Conservation (phyloP, 2,797 vertebrate species). For the Pampus argenteus region DNA sequence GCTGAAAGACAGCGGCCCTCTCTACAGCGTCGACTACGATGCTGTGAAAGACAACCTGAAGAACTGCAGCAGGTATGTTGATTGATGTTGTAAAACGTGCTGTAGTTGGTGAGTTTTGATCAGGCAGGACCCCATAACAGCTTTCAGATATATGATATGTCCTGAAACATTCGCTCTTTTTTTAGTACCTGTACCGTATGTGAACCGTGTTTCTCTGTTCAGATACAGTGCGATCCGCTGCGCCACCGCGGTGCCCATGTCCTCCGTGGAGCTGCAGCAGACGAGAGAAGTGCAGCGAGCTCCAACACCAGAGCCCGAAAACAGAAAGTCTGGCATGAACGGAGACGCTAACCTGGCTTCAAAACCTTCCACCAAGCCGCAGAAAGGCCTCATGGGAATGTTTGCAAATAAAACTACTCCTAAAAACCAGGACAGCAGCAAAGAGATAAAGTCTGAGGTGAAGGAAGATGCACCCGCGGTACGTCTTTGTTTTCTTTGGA, state of each 20-base stretch:
- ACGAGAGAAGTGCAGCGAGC: conserved; percentile 55
- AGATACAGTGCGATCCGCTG: conserved; percentile 95
- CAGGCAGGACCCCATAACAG: not conserved
- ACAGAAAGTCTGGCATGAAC: conserved; percentile 69
- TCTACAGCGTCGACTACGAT: conserved; percentile 96
- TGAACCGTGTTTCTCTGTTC: too few relatives aligned
- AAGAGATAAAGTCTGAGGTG: conserved; percentile 84
- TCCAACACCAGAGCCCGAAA: conserved; percentile 54
- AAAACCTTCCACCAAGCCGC: conserved; percentile 79
- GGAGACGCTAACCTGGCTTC: conserved; percentile 69
- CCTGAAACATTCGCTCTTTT: not conserved
- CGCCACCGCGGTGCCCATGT: conserved; percentile 83
- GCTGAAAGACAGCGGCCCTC: conserved; percentile 93
- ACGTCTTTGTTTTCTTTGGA: conserved; percentile 6
- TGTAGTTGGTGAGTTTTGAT: not conserved
- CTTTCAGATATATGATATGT: too few relatives aligned
- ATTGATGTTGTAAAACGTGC: not conserved
- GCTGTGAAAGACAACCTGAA: conserved; percentile 92
- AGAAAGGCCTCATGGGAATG: conserved; percentile 94
- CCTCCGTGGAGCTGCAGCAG: conserved; percentile 73
- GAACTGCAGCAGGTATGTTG: conserved; percentile 91
- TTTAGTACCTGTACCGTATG: too few relatives aligned
- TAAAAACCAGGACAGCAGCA: conserved; percentile 81
- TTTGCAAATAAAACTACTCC: conserved; percentile 84
- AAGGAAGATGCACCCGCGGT: conserved; percentile 82